Percentiles rank a stretch among this genome's conserved stretches.
phyloP scores from a whole-genome alignment of 2,797 vertebrate species.

The Amazona ochrocephala region DNA sequence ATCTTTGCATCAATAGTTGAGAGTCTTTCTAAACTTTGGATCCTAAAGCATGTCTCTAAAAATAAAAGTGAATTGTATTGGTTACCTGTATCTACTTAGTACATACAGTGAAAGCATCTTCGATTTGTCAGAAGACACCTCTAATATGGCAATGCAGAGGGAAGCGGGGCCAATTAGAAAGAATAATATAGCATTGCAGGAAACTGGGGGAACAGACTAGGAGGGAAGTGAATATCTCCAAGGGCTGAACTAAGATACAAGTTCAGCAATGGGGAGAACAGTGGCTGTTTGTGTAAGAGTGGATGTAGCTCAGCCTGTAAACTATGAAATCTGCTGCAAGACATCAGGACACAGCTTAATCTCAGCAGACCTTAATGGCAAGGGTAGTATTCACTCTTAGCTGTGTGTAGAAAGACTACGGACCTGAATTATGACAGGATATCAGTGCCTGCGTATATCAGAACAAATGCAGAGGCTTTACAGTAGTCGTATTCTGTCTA shows the following conservation, averaged over 20 bases:
- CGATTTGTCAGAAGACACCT: neutral
- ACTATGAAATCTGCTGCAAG: neutral
- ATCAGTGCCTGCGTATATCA: neutral
- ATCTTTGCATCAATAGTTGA: neutral
- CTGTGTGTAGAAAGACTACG: neutral
- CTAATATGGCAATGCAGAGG: neutral
- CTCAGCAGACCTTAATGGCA: neutral
- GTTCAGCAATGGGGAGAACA: neutral
- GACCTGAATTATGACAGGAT: neutral
- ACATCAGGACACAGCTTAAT: neutral
- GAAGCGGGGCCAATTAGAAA: neutral
- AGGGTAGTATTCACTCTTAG: neutral
- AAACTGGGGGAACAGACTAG: neutral
- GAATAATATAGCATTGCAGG: neutral
- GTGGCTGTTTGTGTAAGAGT: neutral
- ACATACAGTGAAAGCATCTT: neutral
- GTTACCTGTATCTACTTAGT: neutral
- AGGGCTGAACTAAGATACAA: neutral
- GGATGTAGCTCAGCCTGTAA: neutral
- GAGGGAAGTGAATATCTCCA: neutral
- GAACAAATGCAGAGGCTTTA: neutral
- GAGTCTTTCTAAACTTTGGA: neutral
- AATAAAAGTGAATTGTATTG: neutral
- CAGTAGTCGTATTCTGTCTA: neutral
- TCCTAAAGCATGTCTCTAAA: neutral